These are phyloP conservation scores for Orchesellides sinensis DNA, from an alignment of 2,888 invertebrate genomes.

Conservation along the genomic window DNA sequence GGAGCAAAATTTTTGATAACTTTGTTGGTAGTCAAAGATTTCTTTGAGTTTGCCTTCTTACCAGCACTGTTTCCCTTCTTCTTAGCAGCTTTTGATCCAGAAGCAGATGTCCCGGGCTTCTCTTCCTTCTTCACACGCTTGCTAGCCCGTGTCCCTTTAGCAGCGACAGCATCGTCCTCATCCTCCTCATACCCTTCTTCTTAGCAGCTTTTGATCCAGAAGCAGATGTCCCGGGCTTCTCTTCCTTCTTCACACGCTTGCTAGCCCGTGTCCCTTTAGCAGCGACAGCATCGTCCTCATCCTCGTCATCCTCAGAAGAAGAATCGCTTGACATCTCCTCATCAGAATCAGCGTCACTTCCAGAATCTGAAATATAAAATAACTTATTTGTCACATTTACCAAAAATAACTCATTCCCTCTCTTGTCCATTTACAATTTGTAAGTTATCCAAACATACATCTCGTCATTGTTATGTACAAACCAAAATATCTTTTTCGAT, in stretches of 20 bases:
- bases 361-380: background rate
- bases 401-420: background rate
- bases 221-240: background rate
- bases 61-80: background rate
- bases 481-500: too few species aligned
- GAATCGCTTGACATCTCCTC: too few species aligned
- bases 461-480: background rate
- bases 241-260: background rate
- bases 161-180: background rate
- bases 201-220: background rate
- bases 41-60: background rate
- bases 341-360: background rate
- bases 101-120: background rate
- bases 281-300: background rate
- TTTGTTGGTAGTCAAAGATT: background rate
- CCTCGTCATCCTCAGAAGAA: background rate
- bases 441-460: too few species aligned
- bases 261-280: background rate
- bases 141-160: background rate
- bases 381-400: too few species aligned
- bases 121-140: background rate
- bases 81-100: background rate
- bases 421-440: background rate
- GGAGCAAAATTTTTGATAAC: slow-evolving; percentile 11
- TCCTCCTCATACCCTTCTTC: background rate